Conservation (phyloP, 1,140 invertebrate genomes). For the Phymorhynchus buccinoides region DNA sequence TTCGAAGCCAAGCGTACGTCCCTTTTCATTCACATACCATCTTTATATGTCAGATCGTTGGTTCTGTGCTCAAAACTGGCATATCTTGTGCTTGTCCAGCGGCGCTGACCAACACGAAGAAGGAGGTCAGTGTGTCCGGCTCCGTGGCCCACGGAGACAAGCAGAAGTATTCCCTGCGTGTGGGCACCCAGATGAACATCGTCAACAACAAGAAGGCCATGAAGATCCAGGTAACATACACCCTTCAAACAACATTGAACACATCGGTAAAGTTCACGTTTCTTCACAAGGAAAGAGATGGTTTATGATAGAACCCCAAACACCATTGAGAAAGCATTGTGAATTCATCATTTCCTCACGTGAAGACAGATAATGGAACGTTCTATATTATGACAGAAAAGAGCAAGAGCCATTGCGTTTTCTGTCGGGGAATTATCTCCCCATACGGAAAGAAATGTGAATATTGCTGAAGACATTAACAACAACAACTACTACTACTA, state of each 20-base stretch:
- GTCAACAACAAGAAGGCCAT: constrained; percentile 5
- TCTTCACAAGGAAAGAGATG: no score
- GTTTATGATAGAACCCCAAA: no score
- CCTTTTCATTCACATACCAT: no score
- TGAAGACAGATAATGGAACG: neutral
- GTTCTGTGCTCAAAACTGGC: no score
- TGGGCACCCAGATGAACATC: constrained; percentile 32
- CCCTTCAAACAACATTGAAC: neutral
- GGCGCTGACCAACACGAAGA: constrained; percentile 54
- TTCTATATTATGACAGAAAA: neutral
- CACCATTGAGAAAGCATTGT: no score
- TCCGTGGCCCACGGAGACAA: constrained; percentile 47
- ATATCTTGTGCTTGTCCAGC: constrained; percentile 11
- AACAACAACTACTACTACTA: no score
- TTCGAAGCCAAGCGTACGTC: no score
- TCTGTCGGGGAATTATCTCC: no score
- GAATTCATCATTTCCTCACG: no score
- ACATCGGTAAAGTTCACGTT: neutral
- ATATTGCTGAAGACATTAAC: no score
- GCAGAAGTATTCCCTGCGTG: constrained; percentile 47
- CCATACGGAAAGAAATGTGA: no score
- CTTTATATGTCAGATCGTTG: no score
- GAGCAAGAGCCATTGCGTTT: neutral
- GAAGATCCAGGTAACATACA: constrained; percentile 18
- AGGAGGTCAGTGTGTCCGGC: constrained; percentile 44